A percentile compares a stretch with the other conserved stretches of the same genome.
phyloP scores from a whole-genome alignment of 2,797 vertebrate genomes.

The Huso huso region DNA sequence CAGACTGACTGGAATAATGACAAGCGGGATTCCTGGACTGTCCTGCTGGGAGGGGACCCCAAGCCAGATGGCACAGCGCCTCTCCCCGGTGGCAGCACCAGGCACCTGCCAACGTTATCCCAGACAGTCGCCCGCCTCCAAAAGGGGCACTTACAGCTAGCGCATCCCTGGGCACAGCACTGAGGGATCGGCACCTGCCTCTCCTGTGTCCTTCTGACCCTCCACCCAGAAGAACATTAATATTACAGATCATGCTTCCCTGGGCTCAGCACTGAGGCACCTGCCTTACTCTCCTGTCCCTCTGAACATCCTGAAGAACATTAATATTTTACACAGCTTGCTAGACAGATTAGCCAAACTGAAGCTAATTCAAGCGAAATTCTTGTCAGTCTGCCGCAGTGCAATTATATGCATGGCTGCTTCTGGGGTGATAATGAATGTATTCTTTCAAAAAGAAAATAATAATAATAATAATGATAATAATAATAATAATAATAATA shows the following conservation, averaged over 20 bases:
- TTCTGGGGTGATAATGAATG: no score
- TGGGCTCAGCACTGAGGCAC: no score
- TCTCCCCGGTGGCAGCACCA: slow-evolving; percentile 22
- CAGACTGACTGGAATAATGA: neutral
- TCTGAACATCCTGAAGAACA: neutral
- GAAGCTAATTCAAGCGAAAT: no score
- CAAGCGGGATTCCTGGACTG: slow-evolving; percentile 16
- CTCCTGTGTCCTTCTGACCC: no score
- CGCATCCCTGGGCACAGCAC: slow-evolving; percentile 38
- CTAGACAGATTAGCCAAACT: neutral
- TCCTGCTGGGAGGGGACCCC: slow-evolving; percentile 53
- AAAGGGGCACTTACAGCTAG: slow-evolving; percentile 37
- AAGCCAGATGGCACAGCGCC: slow-evolving; percentile 56
- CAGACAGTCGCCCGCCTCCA: slow-evolving; percentile 29
- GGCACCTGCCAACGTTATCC: slow-evolving; percentile 7
- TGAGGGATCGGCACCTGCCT: no score
- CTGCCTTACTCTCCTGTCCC: no score
- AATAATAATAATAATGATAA: no score
- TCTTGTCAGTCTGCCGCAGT: no score
- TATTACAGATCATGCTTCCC: neutral
- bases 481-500: no score
- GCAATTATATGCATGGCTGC: no score
- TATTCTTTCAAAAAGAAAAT: no score
- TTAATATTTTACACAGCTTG: neutral
- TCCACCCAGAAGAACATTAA: neutral